Evolutionary conservation across 2,797 vertebrate species (phyloP).

Genomic region (Avahi laniger): DNA sequence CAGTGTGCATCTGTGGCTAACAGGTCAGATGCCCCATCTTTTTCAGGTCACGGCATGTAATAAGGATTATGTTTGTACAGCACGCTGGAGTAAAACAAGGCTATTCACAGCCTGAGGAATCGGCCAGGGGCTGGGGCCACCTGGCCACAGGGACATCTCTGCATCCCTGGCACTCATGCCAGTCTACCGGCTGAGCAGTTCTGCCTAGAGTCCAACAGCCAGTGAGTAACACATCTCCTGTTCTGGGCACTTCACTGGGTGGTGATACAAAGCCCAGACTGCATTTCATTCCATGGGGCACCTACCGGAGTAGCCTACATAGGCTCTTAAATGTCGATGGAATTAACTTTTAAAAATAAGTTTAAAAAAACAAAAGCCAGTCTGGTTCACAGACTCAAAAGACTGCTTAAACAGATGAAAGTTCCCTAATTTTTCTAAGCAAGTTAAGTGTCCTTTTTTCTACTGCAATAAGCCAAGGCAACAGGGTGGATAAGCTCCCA

Average conservation of each 20-base stretch:
- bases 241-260: background rate
- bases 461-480: background rate
- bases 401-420: background rate
- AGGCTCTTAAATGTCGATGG: background rate
- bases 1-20: fast-evolving
- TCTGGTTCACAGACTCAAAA: background rate
- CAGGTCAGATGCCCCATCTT: background rate
- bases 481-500: background rate
- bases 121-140: background rate
- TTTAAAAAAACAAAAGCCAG: background rate
- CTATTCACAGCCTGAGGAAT: background rate
- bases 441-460: background rate
- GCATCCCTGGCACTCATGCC: background rate
- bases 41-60: background rate
- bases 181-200: background rate
- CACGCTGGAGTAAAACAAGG: background rate
- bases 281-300: background rate
- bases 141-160: background rate
- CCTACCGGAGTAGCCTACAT: background rate
- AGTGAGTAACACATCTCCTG: background rate
- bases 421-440: background rate
- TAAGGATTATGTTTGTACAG: background rate
- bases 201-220: background rate
- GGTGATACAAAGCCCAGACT: background rate
- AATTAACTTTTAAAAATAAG: background rate